Conservation (phyloP, 2,888 invertebrate genomes). For the Thelaira solivaga region DNA sequence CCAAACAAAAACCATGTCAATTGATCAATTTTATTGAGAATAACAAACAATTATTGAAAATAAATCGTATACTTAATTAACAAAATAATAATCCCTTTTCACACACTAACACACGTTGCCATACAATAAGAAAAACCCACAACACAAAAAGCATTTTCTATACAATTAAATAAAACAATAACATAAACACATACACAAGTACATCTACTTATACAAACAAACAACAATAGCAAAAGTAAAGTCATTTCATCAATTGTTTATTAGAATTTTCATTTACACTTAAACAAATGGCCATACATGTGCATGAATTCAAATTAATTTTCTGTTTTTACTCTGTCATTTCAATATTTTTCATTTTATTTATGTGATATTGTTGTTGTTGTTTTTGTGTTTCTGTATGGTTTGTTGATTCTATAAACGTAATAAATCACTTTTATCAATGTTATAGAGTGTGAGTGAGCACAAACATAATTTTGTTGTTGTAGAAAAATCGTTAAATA, state of each 20-base stretch:
- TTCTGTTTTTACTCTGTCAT: slow-evolving; percentile 20
- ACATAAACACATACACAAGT: too few relatives aligned
- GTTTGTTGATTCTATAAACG: slow-evolving; percentile 17
- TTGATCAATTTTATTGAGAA: slow-evolving; percentile 50
- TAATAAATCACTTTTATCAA: slow-evolving; percentile 45
- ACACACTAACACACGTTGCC: not conserved
- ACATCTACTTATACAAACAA: too few relatives aligned
- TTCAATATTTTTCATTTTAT: slow-evolving; percentile 13
- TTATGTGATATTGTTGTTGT: not conserved
- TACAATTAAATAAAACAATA: not conserved
- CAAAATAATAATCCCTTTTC: slow-evolving; percentile 20
- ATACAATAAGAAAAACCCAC: slow-evolving; percentile 1
- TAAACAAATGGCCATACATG: not conserved
- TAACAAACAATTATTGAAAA: slow-evolving; percentile 55
- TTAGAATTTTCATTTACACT: slow-evolving; percentile 1
- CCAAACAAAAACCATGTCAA: slow-evolving; percentile 5
- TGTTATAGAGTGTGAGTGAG: slow-evolving; percentile 1
- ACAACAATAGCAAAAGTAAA: not conserved
- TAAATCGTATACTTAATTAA: slow-evolving; percentile 52
- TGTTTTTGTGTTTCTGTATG: not conserved
- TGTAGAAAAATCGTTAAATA: slow-evolving; percentile 6
- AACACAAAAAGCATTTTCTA: not conserved
- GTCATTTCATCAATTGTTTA: slow-evolving; percentile 4
- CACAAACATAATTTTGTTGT: slow-evolving; percentile 11
- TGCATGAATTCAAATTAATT: slow-evolving; percentile 35